Conservation (phyloP, 2,113 vertebrate species). For the Campylomormyrus numenius region DNA sequence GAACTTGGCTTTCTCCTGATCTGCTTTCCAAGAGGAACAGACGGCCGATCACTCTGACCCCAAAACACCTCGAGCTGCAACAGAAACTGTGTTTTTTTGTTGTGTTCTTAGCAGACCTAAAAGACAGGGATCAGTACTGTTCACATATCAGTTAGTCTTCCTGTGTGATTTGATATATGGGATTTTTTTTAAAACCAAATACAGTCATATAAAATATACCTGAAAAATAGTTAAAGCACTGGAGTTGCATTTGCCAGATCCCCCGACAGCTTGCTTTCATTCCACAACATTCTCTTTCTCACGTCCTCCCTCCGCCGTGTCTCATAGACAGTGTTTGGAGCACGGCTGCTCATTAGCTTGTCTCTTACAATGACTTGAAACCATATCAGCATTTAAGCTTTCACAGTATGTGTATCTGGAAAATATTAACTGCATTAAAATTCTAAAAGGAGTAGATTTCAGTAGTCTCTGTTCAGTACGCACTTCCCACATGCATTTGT, state of each 20-base stretch:
- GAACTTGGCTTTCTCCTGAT: constrained; percentile 9
- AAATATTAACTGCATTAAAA: constrained; percentile 3
- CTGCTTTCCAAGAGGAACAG: constrained; percentile 12
- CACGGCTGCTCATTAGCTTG: neutral
- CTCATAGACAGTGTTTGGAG: neutral
- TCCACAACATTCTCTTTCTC: neutral
- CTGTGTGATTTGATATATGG: neutral
- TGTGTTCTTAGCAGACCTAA: neutral
- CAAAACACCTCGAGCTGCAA: neutral
- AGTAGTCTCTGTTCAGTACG: constrained; percentile 9
- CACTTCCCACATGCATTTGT: constrained; percentile 2
- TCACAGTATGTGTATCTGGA: neutral
- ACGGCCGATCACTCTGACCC: neutral
- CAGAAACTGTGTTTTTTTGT: neutral
- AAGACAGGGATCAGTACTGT: neutral
- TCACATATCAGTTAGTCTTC: neutral
- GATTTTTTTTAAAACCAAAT: neutral
- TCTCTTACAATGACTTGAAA: neutral
- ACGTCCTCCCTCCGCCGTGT: neutral
- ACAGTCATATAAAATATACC: neutral
- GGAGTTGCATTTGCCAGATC: neutral
- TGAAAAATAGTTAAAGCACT: neutral
- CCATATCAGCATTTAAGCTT: neutral
- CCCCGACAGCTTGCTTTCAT: neutral
- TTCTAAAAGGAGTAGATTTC: neutral